These are phyloP conservation scores for Falco cherrug DNA, from an alignment of 2,797 vertebrate species.

Conservation along the genomic window DNA sequence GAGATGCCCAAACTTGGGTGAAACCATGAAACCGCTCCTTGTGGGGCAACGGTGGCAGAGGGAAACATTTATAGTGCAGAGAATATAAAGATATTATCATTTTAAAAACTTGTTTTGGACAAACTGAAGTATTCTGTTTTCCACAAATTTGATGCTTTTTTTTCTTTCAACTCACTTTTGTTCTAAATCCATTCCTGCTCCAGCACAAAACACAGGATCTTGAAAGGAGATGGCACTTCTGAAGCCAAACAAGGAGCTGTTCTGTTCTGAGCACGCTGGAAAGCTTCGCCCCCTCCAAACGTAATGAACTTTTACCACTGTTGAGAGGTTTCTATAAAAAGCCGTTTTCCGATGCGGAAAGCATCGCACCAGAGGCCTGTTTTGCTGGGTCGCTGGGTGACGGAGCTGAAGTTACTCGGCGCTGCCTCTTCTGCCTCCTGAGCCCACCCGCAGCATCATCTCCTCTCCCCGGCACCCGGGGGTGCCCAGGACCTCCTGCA, in stretches of 20 bases:
- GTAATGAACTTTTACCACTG: background rate
- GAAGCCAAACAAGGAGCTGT: background rate
- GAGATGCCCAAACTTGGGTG: background rate
- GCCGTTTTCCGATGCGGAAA: rapidly evolving
- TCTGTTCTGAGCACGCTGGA: background rate
- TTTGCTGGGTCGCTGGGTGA: rapidly evolving
- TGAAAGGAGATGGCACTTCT: background rate
- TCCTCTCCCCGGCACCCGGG: rapidly evolving
- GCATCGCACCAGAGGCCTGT: rapidly evolving
- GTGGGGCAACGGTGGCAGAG: background rate
- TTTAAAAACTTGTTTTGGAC: background rate
- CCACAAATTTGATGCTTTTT: background rate
- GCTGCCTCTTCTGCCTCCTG: background rate
- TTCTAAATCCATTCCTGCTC: background rate
- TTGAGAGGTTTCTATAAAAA: background rate
- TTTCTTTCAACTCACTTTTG: background rate
- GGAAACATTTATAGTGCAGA: background rate
- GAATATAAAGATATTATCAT: rapidly evolving
- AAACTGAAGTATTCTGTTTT: background rate
- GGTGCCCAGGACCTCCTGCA: rapidly evolving
- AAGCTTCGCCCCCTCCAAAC: background rate
- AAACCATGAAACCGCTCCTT: background rate
- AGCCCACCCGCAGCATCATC: background rate
- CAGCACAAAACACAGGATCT: background rate
- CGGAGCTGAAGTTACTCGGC: background rate